phyloP scores from a whole-genome alignment of 2,888 invertebrate genomes.

The Drosophila nigricruria region DNA sequence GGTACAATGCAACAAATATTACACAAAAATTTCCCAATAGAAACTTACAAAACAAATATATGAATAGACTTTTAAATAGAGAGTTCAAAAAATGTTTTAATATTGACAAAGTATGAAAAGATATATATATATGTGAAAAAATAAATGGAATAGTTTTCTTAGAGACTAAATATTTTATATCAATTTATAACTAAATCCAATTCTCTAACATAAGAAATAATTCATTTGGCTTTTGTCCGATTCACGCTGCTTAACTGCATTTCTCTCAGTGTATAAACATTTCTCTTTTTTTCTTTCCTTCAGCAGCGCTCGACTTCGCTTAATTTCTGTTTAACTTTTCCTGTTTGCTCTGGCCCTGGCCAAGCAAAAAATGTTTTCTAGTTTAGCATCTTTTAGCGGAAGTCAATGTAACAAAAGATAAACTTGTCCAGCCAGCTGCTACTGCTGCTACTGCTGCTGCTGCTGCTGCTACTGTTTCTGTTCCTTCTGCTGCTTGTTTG shows the following conservation, averaged over 20 bases:
- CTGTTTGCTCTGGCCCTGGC: constrained; percentile 53
- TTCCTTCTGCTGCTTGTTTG: constrained; percentile 39
- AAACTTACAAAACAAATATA: no score
- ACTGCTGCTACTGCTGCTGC: constrained; percentile 14
- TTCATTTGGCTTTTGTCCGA: neutral
- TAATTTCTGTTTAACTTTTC: constrained; percentile 80
- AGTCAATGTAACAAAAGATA: constrained; percentile 82
- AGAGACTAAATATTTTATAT: no score
- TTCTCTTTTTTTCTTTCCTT: constrained; percentile 1
- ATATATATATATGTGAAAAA: neutral
- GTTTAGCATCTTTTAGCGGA: constrained; percentile 78
- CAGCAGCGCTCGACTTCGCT: constrained; percentile 47
- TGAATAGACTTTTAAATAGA: neutral
- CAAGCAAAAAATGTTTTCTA: constrained; percentile 63
- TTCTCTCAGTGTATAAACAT: constrained; percentile 46
- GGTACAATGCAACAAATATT: constrained; percentile 8
- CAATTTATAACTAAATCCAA: no score
- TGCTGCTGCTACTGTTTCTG: constrained; percentile 5
- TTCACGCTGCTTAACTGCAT: constrained; percentile 17
- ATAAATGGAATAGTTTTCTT: neutral
- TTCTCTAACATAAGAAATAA: no score
- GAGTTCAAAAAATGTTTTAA: neutral
- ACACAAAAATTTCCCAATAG: neutral
- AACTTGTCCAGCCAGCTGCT: constrained; percentile 79
- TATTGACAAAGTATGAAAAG: neutral